Evolutionary conservation across 2,888 invertebrate genomes (phyloP).

Genomic region (Cheilosia urbana): DNA sequence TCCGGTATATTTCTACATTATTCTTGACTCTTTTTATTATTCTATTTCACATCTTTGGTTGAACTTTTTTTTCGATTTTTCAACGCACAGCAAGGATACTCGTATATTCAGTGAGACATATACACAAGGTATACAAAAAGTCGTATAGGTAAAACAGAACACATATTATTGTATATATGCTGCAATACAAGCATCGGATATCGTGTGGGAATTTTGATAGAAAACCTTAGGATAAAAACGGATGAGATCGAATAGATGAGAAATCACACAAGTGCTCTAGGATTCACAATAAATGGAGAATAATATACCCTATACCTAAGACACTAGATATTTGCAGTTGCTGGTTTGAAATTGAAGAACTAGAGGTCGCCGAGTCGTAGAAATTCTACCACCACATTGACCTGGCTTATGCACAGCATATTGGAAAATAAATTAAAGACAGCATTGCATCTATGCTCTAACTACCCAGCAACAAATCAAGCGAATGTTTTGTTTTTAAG

Average conservation of each 20-base stretch:
- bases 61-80: neutral
- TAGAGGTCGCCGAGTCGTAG: too few species aligned
- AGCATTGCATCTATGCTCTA: too few species aligned
- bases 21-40: neutral
- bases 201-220: slow-evolving; percentile 69
- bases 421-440: too few species aligned
- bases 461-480: too few species aligned
- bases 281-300: neutral
- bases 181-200: slow-evolving; percentile 53
- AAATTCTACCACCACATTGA: too few species aligned
- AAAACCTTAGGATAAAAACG: slow-evolving; percentile 50
- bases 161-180: slow-evolving; percentile 17
- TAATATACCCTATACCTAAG: neutral
- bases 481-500: too few species aligned
- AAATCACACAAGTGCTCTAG: neutral
- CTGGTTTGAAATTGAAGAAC: too few species aligned
- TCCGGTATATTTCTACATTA: slow-evolving; percentile 33
- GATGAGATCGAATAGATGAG: slow-evolving; percentile 43
- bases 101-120: slow-evolving; percentile 23
- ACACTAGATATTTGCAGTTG: too few species aligned
- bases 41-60: slow-evolving; percentile 17
- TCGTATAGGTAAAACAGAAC: slow-evolving; percentile 19
- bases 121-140: slow-evolving; percentile 33
- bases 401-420: too few species aligned
- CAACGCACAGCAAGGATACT: slow-evolving; percentile 36